A percentile compares a stretch with the other conserved stretches of the same genome.
Conservation (phyloP, 2,797 vertebrate genomes). For the Sebastes steindachneri region DNA sequence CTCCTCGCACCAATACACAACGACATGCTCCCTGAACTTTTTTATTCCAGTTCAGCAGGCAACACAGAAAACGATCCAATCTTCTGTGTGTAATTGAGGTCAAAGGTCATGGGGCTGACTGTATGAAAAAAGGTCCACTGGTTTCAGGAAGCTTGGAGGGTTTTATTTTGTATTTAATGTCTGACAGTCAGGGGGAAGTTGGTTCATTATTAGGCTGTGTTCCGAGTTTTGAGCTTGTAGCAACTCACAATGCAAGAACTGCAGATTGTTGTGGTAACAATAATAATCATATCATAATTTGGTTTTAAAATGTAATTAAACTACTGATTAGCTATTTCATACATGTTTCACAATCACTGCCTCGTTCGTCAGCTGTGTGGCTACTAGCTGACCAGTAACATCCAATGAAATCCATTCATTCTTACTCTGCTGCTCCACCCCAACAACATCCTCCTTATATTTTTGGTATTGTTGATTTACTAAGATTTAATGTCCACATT, state of each 20-base stretch:
- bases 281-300: not conserved
- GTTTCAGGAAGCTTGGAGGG: not conserved
- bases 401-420: not conserved
- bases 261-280: not conserved
- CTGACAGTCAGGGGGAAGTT: not conserved
- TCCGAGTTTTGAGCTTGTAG: not conserved
- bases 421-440: not conserved
- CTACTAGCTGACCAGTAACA: no score
- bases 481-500: not conserved
- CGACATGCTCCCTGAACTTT: not conserved
- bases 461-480: not conserved
- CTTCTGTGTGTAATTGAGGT: not conserved
- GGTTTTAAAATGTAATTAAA: not conserved
- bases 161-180: not conserved
- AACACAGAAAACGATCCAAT: not conserved
- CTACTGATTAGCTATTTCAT: not conserved
- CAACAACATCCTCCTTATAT: not conserved
- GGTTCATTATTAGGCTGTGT: not conserved
- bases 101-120: not conserved
- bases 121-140: not conserved
- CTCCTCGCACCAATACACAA: not conserved
- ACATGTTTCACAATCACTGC: not conserved
- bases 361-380: not conserved
- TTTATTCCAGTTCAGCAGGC: slow-evolving; percentile 17
- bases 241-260: not conserved